Percentiles rank a stretch among this genome's conserved stretches.
Evolutionary conservation across 2,888 invertebrate genomes (phyloP).

Genomic region (Drosophila meridiana): DNA sequence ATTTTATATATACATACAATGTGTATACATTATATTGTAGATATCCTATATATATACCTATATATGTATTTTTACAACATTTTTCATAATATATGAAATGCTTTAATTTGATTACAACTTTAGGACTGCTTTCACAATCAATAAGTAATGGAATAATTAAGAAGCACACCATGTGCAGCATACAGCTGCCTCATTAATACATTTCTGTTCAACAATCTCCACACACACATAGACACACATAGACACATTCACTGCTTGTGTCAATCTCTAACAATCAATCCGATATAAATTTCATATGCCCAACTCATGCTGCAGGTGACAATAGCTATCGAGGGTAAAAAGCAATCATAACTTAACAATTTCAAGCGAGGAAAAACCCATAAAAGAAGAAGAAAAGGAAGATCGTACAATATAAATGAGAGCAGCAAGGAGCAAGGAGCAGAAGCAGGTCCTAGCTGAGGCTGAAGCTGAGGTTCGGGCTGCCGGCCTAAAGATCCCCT

Average conservation of each 20-base stretch:
- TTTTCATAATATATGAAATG: not conserved
- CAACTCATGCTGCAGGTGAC: conserved; percentile 60
- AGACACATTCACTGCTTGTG: not conserved
- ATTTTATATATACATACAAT: no score
- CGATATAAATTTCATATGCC: conserved; percentile 40
- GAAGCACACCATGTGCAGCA: conserved; percentile 37
- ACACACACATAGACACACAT: not conserved
- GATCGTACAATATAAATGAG: conserved; percentile 23
- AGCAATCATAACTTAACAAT: conserved; percentile 74
- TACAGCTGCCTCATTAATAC: conserved; percentile 49
- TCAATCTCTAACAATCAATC: conserved; percentile 59
- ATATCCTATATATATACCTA: no score
- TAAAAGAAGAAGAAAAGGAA: conserved; percentile 27
- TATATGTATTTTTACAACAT: no score
- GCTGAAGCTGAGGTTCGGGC: conserved; percentile 7
- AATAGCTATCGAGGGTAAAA: conserved; percentile 57
- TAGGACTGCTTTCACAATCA: not conserved
- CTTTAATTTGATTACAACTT: not conserved
- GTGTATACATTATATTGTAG: no score
- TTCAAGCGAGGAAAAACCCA: conserved; percentile 43
- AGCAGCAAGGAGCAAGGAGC: conserved; percentile 9
- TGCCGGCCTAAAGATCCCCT: conserved; percentile 25
- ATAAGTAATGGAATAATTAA: conserved; percentile 3
- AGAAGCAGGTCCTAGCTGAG: not conserved
- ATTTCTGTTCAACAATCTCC: conserved; percentile 2